Conservation (phyloP, 2,113 vertebrate genomes). For the Emydocephalus ijimae region DNA sequence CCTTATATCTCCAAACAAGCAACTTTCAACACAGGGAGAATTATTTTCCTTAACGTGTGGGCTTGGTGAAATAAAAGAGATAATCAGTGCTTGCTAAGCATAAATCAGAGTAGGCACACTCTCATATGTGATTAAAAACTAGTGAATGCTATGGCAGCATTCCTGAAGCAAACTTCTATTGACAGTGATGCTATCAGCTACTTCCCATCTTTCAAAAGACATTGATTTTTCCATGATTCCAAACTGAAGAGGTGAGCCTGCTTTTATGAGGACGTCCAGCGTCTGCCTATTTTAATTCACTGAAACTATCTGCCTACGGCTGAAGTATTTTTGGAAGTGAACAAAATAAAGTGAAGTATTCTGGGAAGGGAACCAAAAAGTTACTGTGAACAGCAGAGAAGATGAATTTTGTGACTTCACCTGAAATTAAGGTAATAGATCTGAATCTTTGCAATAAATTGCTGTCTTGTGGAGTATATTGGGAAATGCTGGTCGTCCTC, state of each 20-base stretch:
- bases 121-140: slow-evolving; percentile 35
- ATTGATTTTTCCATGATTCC: background rate
- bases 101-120: slow-evolving; percentile 40
- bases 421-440: background rate
- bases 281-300: background rate
- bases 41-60: slow-evolving; percentile 28
- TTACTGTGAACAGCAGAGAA: background rate
- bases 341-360: background rate
- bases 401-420: background rate
- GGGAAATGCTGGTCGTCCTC: background rate
- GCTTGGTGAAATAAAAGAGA: slow-evolving; percentile 34
- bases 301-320: background rate
- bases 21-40: slow-evolving; percentile 28
- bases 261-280: background rate
- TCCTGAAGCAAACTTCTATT: background rate
- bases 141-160: background rate
- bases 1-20: background rate
- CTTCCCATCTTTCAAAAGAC: background rate
- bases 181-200: background rate
- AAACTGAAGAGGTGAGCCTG: background rate
- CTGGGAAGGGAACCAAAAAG: background rate
- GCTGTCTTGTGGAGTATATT: background rate
- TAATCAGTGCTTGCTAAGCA: background rate
- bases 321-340: background rate
- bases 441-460: background rate